Evolutionary conservation across 2,113 vertebrate species (phyloP), one percentile per base, ranked within the genome.

Genomic region (Sylvicapra grimmia): DNA sequence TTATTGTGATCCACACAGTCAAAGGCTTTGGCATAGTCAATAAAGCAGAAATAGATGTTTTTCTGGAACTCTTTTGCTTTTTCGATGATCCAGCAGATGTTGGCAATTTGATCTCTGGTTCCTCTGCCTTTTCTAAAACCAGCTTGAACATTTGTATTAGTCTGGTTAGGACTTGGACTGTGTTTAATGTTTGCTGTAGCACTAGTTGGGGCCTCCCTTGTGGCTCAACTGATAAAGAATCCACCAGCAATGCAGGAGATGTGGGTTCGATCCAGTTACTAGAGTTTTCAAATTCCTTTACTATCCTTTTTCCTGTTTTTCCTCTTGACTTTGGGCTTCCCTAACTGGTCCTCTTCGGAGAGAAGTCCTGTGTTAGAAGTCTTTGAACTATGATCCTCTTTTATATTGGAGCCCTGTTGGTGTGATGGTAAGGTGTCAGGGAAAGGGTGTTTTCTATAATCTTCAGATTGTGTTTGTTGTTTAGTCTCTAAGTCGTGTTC

Each of bases 291-390:
- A 31, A 80, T 80, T 19, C 47, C 27, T 31, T 80, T 49, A 80
- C 7, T 11, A 31, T 80, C 44, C 44, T 80, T 49, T 44, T 80
- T 49, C 31, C 77, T 49, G 8, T 31, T 11, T 80, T 80, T 49
- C 8, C 47, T 49, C 77, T 80, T 49, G 27, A 31, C 27, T 6
- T 80, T 18, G 44, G 44, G 47, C 47, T 80, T 80, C 44, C 44
- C 27, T 80, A 31, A 80, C 44, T 16, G 47, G 27, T 6, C 4
- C 15, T 19, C 47, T 80, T 80, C 0, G 0, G 77, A 80, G 77
- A 80, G 47, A 49, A 49, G 77, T 27, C 15, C 4, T 49, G 4
- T 80, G 44, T 49, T 49, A 31, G 27, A 31, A 9, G 5, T 80
- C 44, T 77, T 47, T 88, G 47, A 31, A 61, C 18, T n/a, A 13